phyloP scores from a whole-genome alignment of 2,797 vertebrate species.

The Knipowitschia caucasica region DNA sequence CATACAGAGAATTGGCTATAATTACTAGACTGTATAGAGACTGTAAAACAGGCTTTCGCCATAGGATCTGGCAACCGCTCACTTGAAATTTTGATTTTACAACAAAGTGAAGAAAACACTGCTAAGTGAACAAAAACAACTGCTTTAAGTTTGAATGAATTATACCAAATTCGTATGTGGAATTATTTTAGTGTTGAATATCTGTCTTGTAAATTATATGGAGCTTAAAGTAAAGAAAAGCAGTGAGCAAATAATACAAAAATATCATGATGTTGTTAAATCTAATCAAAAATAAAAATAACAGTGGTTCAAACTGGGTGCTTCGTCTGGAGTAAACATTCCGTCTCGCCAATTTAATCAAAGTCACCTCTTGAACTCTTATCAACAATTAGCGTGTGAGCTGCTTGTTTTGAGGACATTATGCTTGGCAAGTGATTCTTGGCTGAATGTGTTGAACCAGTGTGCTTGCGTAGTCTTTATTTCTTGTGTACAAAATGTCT shows the following conservation, averaged over 20 bases:
- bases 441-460: conserved; percentile 18
- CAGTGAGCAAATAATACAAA: not conserved
- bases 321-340: conserved; percentile 2
- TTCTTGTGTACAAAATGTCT: conserved; percentile 34
- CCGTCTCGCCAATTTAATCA: conserved; percentile 10
- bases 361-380: conserved; percentile 23
- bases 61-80: not conserved
- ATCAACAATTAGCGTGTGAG: conserved; percentile 4
- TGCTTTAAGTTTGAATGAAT: too few species aligned
- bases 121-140: too few species aligned
- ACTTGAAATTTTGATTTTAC: too few species aligned
- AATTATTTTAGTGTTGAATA: too few species aligned
- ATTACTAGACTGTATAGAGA: not conserved
- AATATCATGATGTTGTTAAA: conserved; percentile 1
- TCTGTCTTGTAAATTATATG: too few species aligned
- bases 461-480: conserved; percentile 16
- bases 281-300: conserved; percentile 1
- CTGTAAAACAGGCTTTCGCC: not conserved
- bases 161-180: too few species aligned
- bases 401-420: conserved; percentile 11
- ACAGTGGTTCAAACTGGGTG: not conserved
- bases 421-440: conserved; percentile 14
- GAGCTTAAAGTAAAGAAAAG: too few species aligned
- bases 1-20: not conserved
- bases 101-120: too few species aligned